Evolutionary conservation across 2,113 vertebrate species (phyloP).

Genomic region (Poeciliopsis turrubarensis): DNA sequence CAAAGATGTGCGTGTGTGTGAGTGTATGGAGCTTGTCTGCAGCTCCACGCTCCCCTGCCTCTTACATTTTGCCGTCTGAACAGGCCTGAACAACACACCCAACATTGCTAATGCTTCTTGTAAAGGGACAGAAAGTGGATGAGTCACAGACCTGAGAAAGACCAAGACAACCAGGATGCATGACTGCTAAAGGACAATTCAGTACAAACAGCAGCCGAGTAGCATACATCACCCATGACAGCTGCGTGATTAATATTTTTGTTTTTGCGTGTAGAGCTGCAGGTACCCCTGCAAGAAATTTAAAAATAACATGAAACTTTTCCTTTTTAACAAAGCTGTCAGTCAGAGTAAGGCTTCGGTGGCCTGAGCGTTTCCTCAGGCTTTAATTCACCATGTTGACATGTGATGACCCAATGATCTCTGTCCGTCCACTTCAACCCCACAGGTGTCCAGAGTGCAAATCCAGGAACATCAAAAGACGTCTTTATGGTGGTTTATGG

Average conservation of each 20-base stretch:
- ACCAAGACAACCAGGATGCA: constrained; percentile 35
- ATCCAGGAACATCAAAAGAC: constrained; percentile 58
- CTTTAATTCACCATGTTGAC: constrained; percentile 43
- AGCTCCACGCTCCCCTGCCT: constrained; percentile 52
- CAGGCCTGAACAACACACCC: constrained; percentile 53
- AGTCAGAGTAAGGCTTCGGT: background rate
- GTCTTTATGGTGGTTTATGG: constrained; percentile 63
- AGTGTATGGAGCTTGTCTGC: constrained; percentile 40
- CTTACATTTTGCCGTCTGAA: constrained; percentile 49
- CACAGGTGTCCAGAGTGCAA: constrained; percentile 67
- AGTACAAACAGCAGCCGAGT: constrained; percentile 33
- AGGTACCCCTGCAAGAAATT: background rate
- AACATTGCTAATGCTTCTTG: constrained; percentile 26
- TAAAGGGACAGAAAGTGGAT: constrained; percentile 23
- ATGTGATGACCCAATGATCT: constrained; percentile 57
- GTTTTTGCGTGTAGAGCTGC: background rate
- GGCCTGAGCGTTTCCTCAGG: constrained; percentile 2
- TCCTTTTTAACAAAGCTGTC: background rate
- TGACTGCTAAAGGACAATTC: constrained; percentile 41
- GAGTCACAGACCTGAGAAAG: constrained; percentile 34
- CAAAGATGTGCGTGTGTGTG: constrained; percentile 39
- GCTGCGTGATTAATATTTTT: constrained; percentile 18
- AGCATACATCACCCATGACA: constrained; percentile 20
- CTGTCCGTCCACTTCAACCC: constrained; percentile 53
- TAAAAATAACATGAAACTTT: background rate